Percentiles rank a stretch among this genome's conserved stretches.
phyloP scores from a whole-genome alignment of 1,140 invertebrate species.

The Papilio polytes region DNA sequence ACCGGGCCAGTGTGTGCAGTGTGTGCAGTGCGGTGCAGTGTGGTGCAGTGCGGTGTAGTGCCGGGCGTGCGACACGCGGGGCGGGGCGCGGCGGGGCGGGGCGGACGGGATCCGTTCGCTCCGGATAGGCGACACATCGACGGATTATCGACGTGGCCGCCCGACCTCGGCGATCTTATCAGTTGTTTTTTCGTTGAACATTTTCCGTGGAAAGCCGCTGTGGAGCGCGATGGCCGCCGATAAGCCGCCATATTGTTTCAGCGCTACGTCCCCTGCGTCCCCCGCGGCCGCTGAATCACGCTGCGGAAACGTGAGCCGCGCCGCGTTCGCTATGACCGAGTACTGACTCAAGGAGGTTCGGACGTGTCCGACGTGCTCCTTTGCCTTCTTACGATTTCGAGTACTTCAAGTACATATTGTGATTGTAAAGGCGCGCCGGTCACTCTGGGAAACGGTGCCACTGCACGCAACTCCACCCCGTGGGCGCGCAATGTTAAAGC shows the following conservation, averaged over 20 bases:
- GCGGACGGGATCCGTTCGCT: constrained; percentile 51
- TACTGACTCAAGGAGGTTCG: not conserved
- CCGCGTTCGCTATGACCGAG: constrained; percentile 39
- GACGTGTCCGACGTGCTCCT: constrained; percentile 4
- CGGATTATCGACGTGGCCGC: constrained; percentile 77
- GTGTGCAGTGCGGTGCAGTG: constrained; percentile 3
- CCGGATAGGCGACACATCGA: constrained; percentile 67
- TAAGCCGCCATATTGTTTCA: constrained; percentile 79
- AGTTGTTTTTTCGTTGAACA: constrained; percentile 77
- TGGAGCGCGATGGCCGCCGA: constrained; percentile 61
- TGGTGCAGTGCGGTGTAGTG: constrained; percentile 30
- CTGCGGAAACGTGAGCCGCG: constrained; percentile 1
- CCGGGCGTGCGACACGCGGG: constrained; percentile 27
- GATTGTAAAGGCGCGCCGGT: no score
- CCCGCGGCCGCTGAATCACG: constrained; percentile 28
- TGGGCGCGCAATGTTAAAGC: no score
- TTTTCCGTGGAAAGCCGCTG: constrained; percentile 74
- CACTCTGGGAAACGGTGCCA: no score
- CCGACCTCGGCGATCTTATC: constrained; percentile 78
- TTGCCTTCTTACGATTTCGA: not conserved
- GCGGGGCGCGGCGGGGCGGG: constrained; percentile 30
- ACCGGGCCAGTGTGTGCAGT: not conserved
- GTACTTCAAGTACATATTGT: not conserved
- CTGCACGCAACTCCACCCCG: no score
- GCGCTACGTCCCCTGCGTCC: constrained; percentile 42